Conservation (phyloP, 1,140 invertebrate genomes). For the Ceratina calcarata region DNA sequence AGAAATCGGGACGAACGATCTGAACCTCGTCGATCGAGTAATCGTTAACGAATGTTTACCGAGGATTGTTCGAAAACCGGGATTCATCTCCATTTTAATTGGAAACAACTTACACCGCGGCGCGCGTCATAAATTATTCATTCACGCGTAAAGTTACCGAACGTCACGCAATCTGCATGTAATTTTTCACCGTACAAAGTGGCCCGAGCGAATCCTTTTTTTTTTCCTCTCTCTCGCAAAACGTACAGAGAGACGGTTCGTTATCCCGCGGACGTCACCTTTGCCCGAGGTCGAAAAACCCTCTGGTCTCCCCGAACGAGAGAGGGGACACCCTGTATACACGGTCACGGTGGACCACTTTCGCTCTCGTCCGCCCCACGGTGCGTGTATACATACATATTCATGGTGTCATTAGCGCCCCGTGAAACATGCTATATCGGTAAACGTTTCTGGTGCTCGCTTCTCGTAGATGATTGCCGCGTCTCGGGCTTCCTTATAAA, state of each 20-base stretch:
- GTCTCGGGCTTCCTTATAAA: slow-evolving; percentile 55
- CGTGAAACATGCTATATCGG: slow-evolving; percentile 70
- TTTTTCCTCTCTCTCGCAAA: neutral
- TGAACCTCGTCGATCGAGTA: neutral
- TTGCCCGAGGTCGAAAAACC: neutral
- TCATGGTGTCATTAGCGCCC: slow-evolving; percentile 73
- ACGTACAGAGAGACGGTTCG: neutral
- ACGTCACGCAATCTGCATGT: slow-evolving; percentile 20
- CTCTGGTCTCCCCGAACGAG: neutral
- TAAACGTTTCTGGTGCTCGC: slow-evolving; percentile 68
- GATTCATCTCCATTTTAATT: slow-evolving; percentile 29
- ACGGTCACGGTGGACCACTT: slow-evolving; percentile 28
- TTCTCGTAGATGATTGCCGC: slow-evolving; percentile 53
- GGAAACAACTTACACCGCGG: slow-evolving; percentile 9
- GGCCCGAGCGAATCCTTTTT: neutral
- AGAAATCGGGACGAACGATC: too few relatives aligned
- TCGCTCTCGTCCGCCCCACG: slow-evolving; percentile 44
- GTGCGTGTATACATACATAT: slow-evolving; percentile 70
- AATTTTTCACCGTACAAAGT: slow-evolving; percentile 25
- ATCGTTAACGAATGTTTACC: slow-evolving; percentile 6
- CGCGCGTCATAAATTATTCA: slow-evolving; percentile 22
- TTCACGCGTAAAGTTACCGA: slow-evolving; percentile 7
- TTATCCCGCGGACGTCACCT: neutral
- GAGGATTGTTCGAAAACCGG: neutral
- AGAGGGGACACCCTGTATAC: slow-evolving; percentile 51